A percentile compares a stretch with the other conserved stretches of the same genome.
Conservation (phyloP, 2,888 invertebrate species). For the Drosophila suboccidentalis region DNA sequence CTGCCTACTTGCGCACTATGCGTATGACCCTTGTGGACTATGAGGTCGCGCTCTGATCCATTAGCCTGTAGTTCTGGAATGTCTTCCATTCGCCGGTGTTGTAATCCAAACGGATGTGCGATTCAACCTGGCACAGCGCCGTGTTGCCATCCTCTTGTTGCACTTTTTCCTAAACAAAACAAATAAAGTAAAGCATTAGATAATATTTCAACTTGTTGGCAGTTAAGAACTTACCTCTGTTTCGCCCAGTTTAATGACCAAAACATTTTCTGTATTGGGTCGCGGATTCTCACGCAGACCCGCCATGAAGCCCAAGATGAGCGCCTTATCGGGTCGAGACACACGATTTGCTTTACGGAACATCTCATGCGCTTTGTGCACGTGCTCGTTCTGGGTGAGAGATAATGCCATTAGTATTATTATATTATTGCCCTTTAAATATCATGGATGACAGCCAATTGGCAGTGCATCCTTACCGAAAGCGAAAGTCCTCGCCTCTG, state of each 20-base stretch:
- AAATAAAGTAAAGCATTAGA: neutral
- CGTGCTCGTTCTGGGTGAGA: conserved; percentile 93
- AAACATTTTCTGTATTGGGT: conserved; percentile 98
- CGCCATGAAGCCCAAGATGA: conserved; percentile 99
- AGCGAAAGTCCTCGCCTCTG: conserved; percentile 84
- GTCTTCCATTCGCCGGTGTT: conserved; percentile 98
- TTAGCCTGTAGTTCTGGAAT: conserved; percentile 94
- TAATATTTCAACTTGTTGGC: neutral
- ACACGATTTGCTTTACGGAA: conserved; percentile 98
- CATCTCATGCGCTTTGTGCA: conserved; percentile 98
- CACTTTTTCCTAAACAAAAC: conserved; percentile 89
- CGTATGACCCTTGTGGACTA: conserved; percentile 78
- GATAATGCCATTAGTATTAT: neutral
- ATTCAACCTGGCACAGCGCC: conserved; percentile 88
- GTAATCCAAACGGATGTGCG: conserved; percentile 99
- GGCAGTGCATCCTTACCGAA: conserved; percentile 71
- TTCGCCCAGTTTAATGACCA: conserved; percentile 98
- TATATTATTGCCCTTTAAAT: too few relatives aligned
- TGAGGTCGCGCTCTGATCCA: conserved; percentile 86
- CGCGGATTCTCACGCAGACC: conserved; percentile 99
- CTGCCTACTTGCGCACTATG: conserved; percentile 64
- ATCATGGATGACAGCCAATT: neutral
- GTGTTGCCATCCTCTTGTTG: conserved; percentile 94
- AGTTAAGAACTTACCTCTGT: conserved; percentile 87
- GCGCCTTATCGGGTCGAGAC: conserved; percentile 97